Conservation (phyloP, 30 jellyfish, hydroid and myxozoan species). For the Nemopilema nomurai region DNA sequence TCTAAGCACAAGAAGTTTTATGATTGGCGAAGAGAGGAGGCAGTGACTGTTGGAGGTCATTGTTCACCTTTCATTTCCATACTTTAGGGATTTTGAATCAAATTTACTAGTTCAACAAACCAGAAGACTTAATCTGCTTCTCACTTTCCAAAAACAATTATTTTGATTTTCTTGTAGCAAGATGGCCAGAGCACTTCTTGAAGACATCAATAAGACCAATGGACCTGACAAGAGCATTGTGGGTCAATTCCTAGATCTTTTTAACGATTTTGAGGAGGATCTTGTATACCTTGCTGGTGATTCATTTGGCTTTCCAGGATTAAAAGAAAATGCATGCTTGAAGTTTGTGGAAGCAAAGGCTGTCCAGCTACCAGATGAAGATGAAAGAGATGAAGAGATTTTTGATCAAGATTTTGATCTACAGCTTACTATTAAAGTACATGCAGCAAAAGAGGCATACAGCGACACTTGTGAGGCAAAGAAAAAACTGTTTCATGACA, state of each 20-base stretch:
- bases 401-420: constrained; percentile 45
- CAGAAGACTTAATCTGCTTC: too few species aligned
- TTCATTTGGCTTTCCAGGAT: constrained; percentile 17
- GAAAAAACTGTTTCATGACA: neutral
- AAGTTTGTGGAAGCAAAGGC: constrained; percentile 44
- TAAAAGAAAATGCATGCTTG: constrained; percentile 36
- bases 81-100: too few species aligned
- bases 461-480: constrained; percentile 2
- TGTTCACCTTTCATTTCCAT: too few species aligned
- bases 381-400: constrained; percentile 37
- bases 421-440: constrained; percentile 21
- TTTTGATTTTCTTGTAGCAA: too few species aligned
- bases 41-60: too few species aligned
- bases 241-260: constrained; percentile 11
- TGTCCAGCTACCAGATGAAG: constrained; percentile 34
- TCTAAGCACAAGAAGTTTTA: too few species aligned
- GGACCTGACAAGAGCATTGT: constrained; percentile 38
- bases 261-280: constrained; percentile 10
- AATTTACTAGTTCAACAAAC: too few species aligned
- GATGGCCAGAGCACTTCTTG: neutral
- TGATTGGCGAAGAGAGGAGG: too few species aligned
- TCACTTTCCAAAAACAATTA: too few species aligned
- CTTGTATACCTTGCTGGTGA: constrained; percentile 30
- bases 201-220: constrained; percentile 28
- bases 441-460: constrained; percentile 39